Percentiles rank a stretch among this genome's conserved stretches.
Conservation (phyloP, 2,797 vertebrate genomes). For the Harpagifer antarcticus region DNA sequence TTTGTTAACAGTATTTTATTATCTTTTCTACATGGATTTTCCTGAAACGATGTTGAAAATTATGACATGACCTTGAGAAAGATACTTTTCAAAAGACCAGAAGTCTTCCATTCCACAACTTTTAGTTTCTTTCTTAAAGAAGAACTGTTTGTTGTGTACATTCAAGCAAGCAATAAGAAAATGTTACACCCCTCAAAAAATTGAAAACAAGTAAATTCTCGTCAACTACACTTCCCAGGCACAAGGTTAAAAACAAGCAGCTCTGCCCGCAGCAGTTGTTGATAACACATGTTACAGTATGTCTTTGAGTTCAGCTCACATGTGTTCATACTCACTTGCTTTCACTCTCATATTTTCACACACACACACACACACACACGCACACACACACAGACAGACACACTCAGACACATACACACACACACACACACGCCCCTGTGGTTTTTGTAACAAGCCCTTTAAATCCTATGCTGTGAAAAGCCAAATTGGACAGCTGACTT, state of each 20-base stretch:
- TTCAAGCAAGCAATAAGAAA: not conserved
- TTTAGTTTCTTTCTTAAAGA: not conserved
- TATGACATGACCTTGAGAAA: not conserved
- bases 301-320: conserved; percentile 43
- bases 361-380: no score
- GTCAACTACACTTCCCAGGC: not conserved
- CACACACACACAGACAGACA: no score
- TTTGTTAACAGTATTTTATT: no score
- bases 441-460: conserved; percentile 25
- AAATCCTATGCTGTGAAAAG: conserved; percentile 1
- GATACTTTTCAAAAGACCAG: no score
- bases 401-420: not conserved
- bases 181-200: not conserved
- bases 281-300: conserved; percentile 50
- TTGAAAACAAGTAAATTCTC: not conserved
- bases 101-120: not conserved
- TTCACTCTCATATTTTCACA: not conserved
- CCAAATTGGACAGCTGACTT: conserved; percentile 39
- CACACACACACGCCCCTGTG: not conserved
- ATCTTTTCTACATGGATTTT: not conserved
- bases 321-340: conserved; percentile 16
- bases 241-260: not conserved
- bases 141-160: not conserved
- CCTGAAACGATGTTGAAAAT: not conserved
- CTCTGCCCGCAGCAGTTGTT: conserved; percentile 54